Base-by-base conservation (phyloP, 2,888 invertebrate genomes). In the Epirrhoe alternata region DNA sequence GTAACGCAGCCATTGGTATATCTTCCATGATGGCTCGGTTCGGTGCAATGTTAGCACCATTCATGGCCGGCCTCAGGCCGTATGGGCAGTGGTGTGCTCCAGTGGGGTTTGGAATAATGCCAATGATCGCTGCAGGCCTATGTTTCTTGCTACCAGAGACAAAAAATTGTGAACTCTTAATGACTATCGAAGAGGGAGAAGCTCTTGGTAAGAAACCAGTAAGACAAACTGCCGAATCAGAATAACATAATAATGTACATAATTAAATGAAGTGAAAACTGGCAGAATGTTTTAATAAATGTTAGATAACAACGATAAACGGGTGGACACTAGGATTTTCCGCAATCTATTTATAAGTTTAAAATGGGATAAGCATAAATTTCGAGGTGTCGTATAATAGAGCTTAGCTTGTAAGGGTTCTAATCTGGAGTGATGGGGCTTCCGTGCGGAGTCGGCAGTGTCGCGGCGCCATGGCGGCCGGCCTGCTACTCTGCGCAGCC, bases 21-120 rank as follows among this genome's bases (percentile, higher is more conserved):
- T 96, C 96, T 47, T 98, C 97, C 0, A 96, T 97, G 95, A 95
- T 96, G 81, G 97, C 97, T 0, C 94, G 98, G 71, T 81, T 97
- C 35, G 98, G 98, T 6, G 97, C 97, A 0, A 97, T 98, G 94
- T 77, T 96, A 8, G 97, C 98, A 0, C 98, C 98, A 0, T 97
- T 97, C 78, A 94, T 97, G 8, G 95, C 96, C 5, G 94, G 94
- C 10, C 82, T 97, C 75, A 89, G 87, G 61, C 84, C 87, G 0
- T 84, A 94, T 33, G 87, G 91, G 7, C 78, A 85, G n/a, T 96
- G 95, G 95, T 86, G 96, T 59, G 96, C 97, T 2, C 96, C 97
- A 0, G 80, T 96, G 0, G 94, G 96, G 50, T 97, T 97, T 81
- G 97, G 97, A 1, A 70, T 94, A 0, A 86, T 95, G 30, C 96